Evolutionary conservation across 2,113 vertebrate species (phyloP).

Genomic region (Merops nubicus): DNA sequence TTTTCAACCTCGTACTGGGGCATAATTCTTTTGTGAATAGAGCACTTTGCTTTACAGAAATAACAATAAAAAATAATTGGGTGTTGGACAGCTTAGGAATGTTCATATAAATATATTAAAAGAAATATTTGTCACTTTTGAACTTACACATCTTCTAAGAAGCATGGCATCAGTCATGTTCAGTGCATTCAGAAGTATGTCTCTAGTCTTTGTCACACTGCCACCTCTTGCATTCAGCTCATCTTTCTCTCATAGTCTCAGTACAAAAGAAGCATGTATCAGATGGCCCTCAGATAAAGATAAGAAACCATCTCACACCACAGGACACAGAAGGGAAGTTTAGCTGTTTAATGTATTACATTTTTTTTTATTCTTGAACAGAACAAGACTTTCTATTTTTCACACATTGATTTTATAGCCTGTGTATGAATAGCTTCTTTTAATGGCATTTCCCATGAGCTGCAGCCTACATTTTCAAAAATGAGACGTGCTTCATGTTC

Average conservation of each 20-base stretch:
- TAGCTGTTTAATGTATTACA: neutral
- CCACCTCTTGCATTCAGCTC: neutral
- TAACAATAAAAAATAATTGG: slow-evolving; percentile 1
- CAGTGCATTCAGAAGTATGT: neutral
- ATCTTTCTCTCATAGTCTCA: neutral
- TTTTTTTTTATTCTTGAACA: neutral
- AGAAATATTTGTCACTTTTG: slow-evolving; percentile 17
- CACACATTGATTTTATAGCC: neutral
- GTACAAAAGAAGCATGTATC: neutral
- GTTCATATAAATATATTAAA: slow-evolving; percentile 38
- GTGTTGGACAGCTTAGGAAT: neutral
- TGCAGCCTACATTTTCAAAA: neutral
- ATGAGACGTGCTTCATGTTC: neutral
- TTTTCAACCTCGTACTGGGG: neutral
- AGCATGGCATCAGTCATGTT: neutral
- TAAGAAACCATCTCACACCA: neutral
- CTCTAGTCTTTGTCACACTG: neutral
- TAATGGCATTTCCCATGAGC: neutral
- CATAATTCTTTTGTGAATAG: neutral
- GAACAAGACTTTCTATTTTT: neutral
- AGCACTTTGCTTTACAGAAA: slow-evolving; percentile 1
- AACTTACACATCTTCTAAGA: slow-evolving; percentile 23
- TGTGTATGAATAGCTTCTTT: neutral
- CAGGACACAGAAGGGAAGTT: neutral
- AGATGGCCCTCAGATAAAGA: neutral